Conservation (phyloP, 2,113 vertebrate species). For the Desmodus rotundus region DNA sequence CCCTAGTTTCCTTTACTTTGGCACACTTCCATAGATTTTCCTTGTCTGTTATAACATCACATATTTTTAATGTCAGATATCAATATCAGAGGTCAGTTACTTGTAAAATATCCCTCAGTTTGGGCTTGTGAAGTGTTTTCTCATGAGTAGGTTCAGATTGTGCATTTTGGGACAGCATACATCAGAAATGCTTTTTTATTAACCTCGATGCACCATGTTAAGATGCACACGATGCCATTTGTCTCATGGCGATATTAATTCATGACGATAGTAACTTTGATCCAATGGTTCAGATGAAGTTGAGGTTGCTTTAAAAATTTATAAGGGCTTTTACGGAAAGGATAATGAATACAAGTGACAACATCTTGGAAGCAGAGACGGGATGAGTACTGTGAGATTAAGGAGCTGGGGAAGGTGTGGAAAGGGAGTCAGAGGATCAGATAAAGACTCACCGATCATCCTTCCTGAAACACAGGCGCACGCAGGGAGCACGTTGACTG, state of each 20-base stretch:
- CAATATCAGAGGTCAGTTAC: background rate
- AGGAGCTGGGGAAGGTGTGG: background rate
- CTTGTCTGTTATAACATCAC: background rate
- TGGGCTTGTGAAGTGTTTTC: background rate
- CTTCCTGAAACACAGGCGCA: background rate
- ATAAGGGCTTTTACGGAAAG: background rate
- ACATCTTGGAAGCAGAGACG: background rate
- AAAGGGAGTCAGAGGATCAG: background rate
- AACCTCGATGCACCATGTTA: background rate
- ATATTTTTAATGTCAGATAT: background rate
- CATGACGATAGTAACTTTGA: background rate
- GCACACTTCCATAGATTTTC: background rate
- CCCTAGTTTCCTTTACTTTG: background rate
- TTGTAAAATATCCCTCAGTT: background rate
- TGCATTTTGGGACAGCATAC: background rate
- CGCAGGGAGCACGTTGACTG: background rate
- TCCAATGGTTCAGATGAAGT: background rate
- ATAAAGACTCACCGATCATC: background rate
- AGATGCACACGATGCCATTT: background rate
- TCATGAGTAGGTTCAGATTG: background rate
- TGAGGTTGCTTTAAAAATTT: background rate
- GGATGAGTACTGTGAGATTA: too few species aligned
- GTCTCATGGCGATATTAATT: background rate
- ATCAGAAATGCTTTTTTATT: background rate
- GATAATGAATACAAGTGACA: background rate